Percentiles rank a stretch among this genome's conserved stretches.
Conservation (phyloP, 2,113 vertebrate genomes). For the Podarcis raffonei region DNA sequence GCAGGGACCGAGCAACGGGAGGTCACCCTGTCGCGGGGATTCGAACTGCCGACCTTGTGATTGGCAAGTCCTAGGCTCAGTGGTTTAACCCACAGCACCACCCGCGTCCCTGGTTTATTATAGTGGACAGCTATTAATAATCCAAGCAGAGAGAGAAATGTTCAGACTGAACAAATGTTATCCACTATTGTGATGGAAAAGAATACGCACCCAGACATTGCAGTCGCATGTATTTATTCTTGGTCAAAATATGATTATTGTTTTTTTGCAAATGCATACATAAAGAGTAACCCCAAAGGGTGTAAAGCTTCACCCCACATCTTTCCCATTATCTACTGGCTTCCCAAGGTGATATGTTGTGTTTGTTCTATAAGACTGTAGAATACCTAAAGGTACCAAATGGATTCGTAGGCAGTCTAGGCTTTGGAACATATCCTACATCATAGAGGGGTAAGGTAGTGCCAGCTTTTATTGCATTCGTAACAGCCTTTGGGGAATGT, state of each 20-base stretch:
- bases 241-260: too few species aligned
- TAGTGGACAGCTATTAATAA: background rate
- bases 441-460: conserved; percentile 42
- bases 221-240: background rate
- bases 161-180: background rate
- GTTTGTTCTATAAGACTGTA: background rate
- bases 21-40: too few species aligned
- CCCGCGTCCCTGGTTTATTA: background rate
- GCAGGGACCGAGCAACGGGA: too few species aligned
- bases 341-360: background rate
- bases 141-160: background rate
- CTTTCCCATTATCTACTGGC: background rate
- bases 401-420: conserved; percentile 63
- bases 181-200: background rate
- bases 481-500: conserved; percentile 34
- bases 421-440: conserved; percentile 63
- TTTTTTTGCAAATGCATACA: background rate
- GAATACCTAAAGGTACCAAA: conserved; percentile 62
- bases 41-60: too few species aligned
- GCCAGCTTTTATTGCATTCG: conserved; percentile 43
- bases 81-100: too few species aligned
- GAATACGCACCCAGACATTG: background rate
- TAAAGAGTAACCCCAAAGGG: background rate
- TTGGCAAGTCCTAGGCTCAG: too few species aligned
- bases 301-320: background rate